Percentiles rank a stretch among this genome's conserved stretches.
phyloP scores from a whole-genome alignment of 2,888 invertebrate genomes.

The Cotesia congregata region DNA sequence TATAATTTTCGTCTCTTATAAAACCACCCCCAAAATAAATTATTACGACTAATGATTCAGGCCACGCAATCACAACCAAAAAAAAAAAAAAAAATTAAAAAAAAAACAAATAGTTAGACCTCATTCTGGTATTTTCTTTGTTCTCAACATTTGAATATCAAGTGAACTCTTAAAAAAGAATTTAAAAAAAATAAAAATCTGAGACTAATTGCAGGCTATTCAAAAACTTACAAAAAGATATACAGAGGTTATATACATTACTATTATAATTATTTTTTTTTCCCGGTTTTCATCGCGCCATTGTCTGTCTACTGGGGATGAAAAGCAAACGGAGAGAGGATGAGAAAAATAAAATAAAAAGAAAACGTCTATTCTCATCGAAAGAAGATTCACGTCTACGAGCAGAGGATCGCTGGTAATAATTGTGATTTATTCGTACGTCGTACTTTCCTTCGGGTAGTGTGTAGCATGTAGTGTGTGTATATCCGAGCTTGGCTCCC shows the following conservation, averaged over 20 bases:
- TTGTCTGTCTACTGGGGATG: not conserved
- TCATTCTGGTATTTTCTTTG: slow-evolving; percentile 11
- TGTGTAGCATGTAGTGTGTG: not conserved
- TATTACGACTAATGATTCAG: not conserved
- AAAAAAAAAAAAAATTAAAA: not conserved
- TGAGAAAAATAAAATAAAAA: not conserved
- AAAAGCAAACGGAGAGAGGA: not conserved
- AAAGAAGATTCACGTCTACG: slow-evolving; percentile 8
- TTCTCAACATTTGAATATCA: slow-evolving; percentile 2
- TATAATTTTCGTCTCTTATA: too few species aligned
- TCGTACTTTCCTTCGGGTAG: not conserved
- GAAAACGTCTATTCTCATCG: not conserved
- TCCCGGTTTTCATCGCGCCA: not conserved
- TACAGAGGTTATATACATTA: not conserved
- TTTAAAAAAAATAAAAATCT: not conserved
- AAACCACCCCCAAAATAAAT: too few species aligned
- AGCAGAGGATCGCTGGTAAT: slow-evolving; percentile 26
- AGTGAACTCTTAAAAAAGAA: not conserved
- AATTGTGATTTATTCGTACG: slow-evolving; percentile 40
- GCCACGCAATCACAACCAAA: not conserved
- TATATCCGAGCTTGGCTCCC: slow-evolving; percentile 8
- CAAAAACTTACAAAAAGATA: not conserved
- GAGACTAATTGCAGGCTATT: not conserved
- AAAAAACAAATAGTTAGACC: slow-evolving; percentile 2
- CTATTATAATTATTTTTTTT: not conserved